Base-by-base conservation (phyloP, 2,797 vertebrate genomes). In the Sarcophilus harrisii region DNA sequence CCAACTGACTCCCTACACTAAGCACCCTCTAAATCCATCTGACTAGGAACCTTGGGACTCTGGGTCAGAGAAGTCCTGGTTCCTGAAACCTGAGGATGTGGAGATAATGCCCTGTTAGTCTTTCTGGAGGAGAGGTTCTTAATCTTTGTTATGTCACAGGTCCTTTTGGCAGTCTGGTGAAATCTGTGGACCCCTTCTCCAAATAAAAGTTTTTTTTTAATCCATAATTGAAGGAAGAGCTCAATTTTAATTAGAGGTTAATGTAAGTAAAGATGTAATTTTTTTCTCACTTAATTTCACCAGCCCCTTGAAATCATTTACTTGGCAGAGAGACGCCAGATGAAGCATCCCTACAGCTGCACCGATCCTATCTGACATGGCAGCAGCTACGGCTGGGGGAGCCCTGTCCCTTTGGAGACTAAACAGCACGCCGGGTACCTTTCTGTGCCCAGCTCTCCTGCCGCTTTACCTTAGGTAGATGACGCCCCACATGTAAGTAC, bases 401-500 rank as follows among this genome's bases (percentile, higher is more conserved):
- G 9, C 38, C 16, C 73, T 87, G 24, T 45, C 45, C 38, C 73
- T 87, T 73, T 49, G 21, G 24, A 87, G 73, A 87, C 38, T 87
- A 87, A 45, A 45, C 27, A 87, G 13, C 21, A 27, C 27, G 38
- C 38, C 38, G 27, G 73, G 32, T 9, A 87, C 38, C 2, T 49
- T 87, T 49, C n/a, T 81, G n/a, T 24, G 5, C 91, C 52, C 0
- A 90, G 5, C 0, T 14, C 21, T 32, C 0, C n/a, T 55, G 58
- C 97, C 58, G 18, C 30, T 97, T 99, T 98, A 99, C 99, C 99
- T 99, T 98, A 99, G 98, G 97, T 99, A 99, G 98, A 99, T 99
- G 52, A 99, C 99, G 12, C 99, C 99, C 99, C 99, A 99, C 99
- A 99, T 99, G 98, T 99, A 99, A 57, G 99, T 99, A 92, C 99